A percentile compares a stretch with the other conserved stretches of the same genome.
These are phyloP conservation scores for Pseudomugil gertrudae DNA, from an alignment of 2,797 vertebrate species.

Conservation along the genomic window DNA sequence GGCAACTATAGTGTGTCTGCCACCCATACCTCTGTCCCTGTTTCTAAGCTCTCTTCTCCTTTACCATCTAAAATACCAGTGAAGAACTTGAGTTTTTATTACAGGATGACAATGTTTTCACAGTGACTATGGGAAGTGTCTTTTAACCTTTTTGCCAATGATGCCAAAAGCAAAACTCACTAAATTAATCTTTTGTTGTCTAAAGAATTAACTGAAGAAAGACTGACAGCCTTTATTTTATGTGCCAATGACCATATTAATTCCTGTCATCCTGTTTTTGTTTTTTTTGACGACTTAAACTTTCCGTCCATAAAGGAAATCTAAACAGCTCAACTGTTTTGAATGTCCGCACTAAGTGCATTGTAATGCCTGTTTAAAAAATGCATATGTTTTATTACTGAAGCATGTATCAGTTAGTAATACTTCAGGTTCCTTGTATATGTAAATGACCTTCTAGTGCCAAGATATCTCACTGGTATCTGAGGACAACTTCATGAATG, in stretches of 20 bases:
- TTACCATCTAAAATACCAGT: conserved; percentile 59
- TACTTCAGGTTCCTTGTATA: conserved; percentile 82
- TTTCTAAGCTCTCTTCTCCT: conserved; percentile 48
- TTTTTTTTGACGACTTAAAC: conserved; percentile 48
- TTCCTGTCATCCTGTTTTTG: conserved; percentile 59
- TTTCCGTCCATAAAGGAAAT: conserved; percentile 76
- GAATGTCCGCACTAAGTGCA: conserved; percentile 86
- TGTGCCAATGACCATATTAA: conserved; percentile 72
- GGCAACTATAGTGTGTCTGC: conserved; percentile 65
- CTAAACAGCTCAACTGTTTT: conserved; percentile 79
- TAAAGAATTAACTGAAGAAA: conserved; percentile 59
- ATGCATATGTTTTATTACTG: conserved; percentile 81
- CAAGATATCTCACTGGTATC: conserved; percentile 79
- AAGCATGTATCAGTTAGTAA: conserved; percentile 84
- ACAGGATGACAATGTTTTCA: conserved; percentile 73
- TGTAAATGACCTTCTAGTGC: conserved; percentile 81
- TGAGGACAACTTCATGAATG: conserved; percentile 75
- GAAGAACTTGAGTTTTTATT: conserved; percentile 67
- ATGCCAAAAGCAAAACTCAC: conserved; percentile 76
- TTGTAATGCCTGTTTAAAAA: conserved; percentile 82
- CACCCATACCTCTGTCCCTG: conserved; percentile 66
- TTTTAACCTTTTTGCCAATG: conserved; percentile 70
- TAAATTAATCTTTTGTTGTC: conserved; percentile 48
- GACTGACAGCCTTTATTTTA: conserved; percentile 73
- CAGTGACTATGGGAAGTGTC: conserved; percentile 76